Base-by-base conservation (phyloP, 2,888 invertebrate genomes). In the Autographa gamma region DNA sequence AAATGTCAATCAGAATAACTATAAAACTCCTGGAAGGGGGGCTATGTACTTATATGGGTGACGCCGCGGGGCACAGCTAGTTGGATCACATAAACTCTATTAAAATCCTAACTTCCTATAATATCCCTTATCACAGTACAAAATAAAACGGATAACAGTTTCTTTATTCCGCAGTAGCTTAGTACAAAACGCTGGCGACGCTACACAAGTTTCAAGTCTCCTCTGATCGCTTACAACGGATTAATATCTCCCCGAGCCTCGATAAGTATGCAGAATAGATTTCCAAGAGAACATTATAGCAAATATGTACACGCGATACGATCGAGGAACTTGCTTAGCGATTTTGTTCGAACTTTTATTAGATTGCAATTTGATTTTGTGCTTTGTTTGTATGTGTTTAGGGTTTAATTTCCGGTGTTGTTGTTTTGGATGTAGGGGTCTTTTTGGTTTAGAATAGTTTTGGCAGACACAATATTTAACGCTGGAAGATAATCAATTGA, bases 241-340 rank as follows among this genome's bases (percentile, higher is more conserved):
- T 77, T 83, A 77, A 81, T 74, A 69, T 63, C 72, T 83, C 72
- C 78, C 68, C 63, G 69, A 72, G 71, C 69, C 72, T 75, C 81
- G 72, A 82, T 80, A 80, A 77, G 73, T 80, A 74, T 77, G 78
- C 71, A 72, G 75, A 80, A 75, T 72, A 70, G 73, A 80, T 83
- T 71, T 69, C 31, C 61, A 48, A 65, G 58, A n/a, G 66, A 82
- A 83, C 58, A 77, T 77, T 77, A 54, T 48, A 74, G 59, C 66
- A 64, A 74, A 73, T 69, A 77, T 71, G 62, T 77, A 43, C 48
- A 48, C 54, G 54, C 19, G 54, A 56, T 56, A 59, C 38, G 65
- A 70, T 76, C 58, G 41, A 38, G 63, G 61, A 63, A 80, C 71
- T 68, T 66, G 65, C 63, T 65, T 25, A 52, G 60, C 18, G 63